phyloP scores from a whole-genome alignment of 2,113 vertebrate genomes.

The Grammomys dolichurus region DNA sequence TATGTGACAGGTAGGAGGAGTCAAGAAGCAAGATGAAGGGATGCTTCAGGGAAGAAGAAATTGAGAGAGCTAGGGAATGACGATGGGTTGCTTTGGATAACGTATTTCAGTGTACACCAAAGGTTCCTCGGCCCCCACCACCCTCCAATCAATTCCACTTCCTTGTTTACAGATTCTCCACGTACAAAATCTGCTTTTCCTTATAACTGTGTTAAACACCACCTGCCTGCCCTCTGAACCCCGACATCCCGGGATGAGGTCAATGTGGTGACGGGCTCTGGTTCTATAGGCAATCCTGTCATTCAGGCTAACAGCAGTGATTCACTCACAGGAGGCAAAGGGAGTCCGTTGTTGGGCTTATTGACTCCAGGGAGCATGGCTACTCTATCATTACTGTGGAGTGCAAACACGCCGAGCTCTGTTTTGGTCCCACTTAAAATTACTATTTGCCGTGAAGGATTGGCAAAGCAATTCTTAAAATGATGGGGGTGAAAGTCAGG shows the following conservation, averaged over 20 bases:
- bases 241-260: constrained; percentile 79
- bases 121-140: not conserved
- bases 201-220: constrained; percentile 83
- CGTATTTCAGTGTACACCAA: not conserved
- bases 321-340: constrained; percentile 84
- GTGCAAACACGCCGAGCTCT: constrained; percentile 84
- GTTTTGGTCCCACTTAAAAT: constrained; percentile 88
- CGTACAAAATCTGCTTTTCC: constrained; percentile 74
- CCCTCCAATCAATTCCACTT: constrained; percentile 21
- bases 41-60: not conserved
- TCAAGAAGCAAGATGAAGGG: not conserved
- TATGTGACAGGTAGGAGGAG: not conserved
- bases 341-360: constrained; percentile 86
- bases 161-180: constrained; percentile 41
- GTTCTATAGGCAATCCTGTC: constrained; percentile 84
- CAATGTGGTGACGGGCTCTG: constrained; percentile 79
- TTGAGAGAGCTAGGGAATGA: not conserved
- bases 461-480: constrained; percentile 89
- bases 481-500: constrained; percentile 85
- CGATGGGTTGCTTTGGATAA: not conserved
- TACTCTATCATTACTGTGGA: constrained; percentile 87
- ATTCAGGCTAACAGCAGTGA: constrained; percentile 84
- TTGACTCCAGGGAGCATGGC: constrained; percentile 85
- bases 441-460: constrained; percentile 88
- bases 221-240: constrained; percentile 81